Base-by-base conservation (phyloP, 1,140 invertebrate genomes). In the Harpegnathos saltator region DNA sequence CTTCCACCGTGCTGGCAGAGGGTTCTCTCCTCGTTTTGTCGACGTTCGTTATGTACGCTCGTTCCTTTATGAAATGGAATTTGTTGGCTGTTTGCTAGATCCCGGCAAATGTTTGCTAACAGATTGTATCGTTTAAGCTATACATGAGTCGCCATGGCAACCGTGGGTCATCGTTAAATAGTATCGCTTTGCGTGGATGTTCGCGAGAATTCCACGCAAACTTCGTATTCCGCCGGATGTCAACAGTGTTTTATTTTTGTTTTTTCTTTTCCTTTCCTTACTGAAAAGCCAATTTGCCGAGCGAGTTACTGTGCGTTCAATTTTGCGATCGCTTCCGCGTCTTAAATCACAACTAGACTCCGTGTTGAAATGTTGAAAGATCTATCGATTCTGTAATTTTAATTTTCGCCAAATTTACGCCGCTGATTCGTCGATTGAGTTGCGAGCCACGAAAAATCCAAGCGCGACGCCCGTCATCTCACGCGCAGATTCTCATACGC, bases 31-130 rank as follows among this genome's bases (percentile, higher is more conserved):
- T 80, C 65, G 75, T 71, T 71, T 80, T 71, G 52, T 80, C 65
- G 52, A 71, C 52, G 75, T 80, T 80, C 52, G 65, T 80, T 80
- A 80, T 80, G 38, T 71, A 58, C 75, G 75, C 52, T 58, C 65
- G 65, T 80, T 44, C 65, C 75, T 80, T 80, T 54, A 80, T 80
- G 75, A 80, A 80, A 80, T 80, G 75, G 75, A 80, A 80, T 80
- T 80, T 80, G 65, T 80, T 80, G 75, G 52, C 75, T 80, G 54
- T 80, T 80, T 80, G 75, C 75, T 71, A 38, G 66, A 80, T 80
- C 65, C 65, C 54, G 19, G 65, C 52, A 80, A 80, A 80, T 80
- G 65, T 80, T 80, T 80, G 33, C 75, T 29, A 24, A 80, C 75
- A 80, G 75, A 78, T 54, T 80, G 75, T 80, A 80, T 54, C 65